Base-by-base conservation (phyloP, 2,113 vertebrate species). In the Athene cunicularia region DNA sequence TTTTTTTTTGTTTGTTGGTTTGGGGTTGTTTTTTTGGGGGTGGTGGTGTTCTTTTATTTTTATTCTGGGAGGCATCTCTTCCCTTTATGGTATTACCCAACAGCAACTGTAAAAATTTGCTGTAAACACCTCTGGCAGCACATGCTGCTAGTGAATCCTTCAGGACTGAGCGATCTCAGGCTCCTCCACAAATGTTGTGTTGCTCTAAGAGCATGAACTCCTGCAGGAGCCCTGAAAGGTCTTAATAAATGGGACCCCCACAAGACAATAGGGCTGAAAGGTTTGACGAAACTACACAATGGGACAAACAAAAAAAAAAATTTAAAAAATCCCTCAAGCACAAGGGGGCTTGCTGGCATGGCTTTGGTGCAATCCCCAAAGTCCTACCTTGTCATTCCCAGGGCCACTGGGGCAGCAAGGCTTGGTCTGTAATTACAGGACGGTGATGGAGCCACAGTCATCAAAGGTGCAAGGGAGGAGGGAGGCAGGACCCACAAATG, bases 391-490 rank as follows among this genome's bases (percentile, higher is more conserved):
- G 23, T 20, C 2, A 1, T 19, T n/a, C 30, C 24, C 12, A 16
- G 49, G n/a, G 67, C 20, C 41, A 49, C 39, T 39, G 39, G 39
- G 39, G 49, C 47, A 47, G 45, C 19, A 14, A 3, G 23, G 49
- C 39, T 63, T 28, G 8, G n/a, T 13, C 66, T 72, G 39, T 8
- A 62, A 12, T 21, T 26, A 30, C 11, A 49, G 47, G 17, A 28
- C 30, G 33, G 33, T 9, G 19, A 47, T 1, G 8, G 33, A 53
- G 37, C 15, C 4, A 4, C 23, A 3, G 4, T 5, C 8, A 5
- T 18, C 3, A 0, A 21, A 62, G 28, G 33, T 17, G 47, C 2
- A 0, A n/a, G 8, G 60, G 27, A 59, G 27, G 43, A 67, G 32
- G 16, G 28, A 58, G 43, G 16, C 50, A 88, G 45, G 24, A 41